These are phyloP conservation scores for Montipora capricornis DNA, from an alignment of 64 coral and sea anemone genomes.

Conservation along the genomic window DNA sequence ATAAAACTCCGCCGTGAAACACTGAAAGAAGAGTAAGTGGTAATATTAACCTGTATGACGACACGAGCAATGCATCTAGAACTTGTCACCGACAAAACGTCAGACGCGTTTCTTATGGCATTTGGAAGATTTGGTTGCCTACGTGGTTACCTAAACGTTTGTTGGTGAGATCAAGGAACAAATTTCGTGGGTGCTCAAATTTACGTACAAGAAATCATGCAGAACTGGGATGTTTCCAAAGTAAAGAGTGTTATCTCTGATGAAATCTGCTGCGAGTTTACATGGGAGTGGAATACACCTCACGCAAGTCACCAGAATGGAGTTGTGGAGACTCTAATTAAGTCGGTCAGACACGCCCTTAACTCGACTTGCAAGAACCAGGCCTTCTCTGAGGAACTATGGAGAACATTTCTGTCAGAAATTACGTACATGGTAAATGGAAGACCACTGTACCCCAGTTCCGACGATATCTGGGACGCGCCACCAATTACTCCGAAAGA, in stretches of 20 bases:
- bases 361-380: slow-evolving; percentile 45
- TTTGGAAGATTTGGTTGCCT: slow-evolving; percentile 23
- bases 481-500: slow-evolving; percentile 52
- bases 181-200: background rate
- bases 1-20: slow-evolving; percentile 33
- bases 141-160: slow-evolving; percentile 7
- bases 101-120: slow-evolving; percentile 23
- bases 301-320: slow-evolving; percentile 38
- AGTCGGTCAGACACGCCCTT: background rate
- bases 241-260: background rate
- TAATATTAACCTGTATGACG: slow-evolving; percentile 57
- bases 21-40: slow-evolving; percentile 68
- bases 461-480: slow-evolving; percentile 23
- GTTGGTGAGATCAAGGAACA: slow-evolving; percentile 28
- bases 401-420: slow-evolving; percentile 45
- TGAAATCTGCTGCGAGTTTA: slow-evolving; percentile 21
- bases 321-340: slow-evolving; percentile 28
- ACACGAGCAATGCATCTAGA: slow-evolving; percentile 49
- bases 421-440: slow-evolving; percentile 33
- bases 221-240: background rate
- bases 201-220: slow-evolving; percentile 6
- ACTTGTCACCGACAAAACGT: slow-evolving; percentile 16
- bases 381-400: slow-evolving; percentile 32
- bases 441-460: slow-evolving; percentile 44
- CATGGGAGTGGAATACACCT: slow-evolving; percentile 32